Evolutionary conservation across 35 echinoderm and acorn worm genomes (phyloP).

Genomic region (Chiridota heheva): DNA sequence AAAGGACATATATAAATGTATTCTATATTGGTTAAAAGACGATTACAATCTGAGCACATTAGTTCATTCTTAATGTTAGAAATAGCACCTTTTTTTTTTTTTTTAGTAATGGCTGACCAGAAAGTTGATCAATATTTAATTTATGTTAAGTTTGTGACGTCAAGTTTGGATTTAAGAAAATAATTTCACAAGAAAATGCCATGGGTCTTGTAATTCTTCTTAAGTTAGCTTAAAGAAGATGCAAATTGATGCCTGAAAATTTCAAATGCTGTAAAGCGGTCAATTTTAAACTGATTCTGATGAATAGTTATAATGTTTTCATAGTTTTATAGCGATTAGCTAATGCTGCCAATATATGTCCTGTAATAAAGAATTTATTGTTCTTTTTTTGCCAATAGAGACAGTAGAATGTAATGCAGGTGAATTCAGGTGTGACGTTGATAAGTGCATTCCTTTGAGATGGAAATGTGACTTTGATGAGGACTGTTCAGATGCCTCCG

Average conservation of each 20-base stretch:
- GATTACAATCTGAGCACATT: no score
- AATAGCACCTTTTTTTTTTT: no score
- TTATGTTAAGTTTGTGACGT: no score
- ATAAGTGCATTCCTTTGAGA: slow-evolving; percentile 21
- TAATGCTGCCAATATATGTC: neutral
- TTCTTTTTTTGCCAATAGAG: neutral
- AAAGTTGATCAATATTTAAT: no score
- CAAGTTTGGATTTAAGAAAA: no score
- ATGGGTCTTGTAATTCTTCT: neutral
- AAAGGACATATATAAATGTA: no score
- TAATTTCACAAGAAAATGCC: no score
- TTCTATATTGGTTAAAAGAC: no score
- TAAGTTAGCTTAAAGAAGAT: neutral
- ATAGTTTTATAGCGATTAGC: neutral
- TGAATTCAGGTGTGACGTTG: slow-evolving; percentile 36
- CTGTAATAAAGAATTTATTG: neutral
- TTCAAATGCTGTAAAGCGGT: neutral
- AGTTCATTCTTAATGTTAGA: no score
- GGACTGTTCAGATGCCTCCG: slow-evolving; percentile 38
- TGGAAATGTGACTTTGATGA: slow-evolving; percentile 38
- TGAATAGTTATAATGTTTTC: neutral
- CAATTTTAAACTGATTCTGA: neutral
- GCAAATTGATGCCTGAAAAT: neutral
- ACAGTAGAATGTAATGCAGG: slow-evolving; percentile 4
- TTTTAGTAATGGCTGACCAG: no score